Conservation (phyloP, 1,140 invertebrate genomes). For the Aplysia californica region DNA sequence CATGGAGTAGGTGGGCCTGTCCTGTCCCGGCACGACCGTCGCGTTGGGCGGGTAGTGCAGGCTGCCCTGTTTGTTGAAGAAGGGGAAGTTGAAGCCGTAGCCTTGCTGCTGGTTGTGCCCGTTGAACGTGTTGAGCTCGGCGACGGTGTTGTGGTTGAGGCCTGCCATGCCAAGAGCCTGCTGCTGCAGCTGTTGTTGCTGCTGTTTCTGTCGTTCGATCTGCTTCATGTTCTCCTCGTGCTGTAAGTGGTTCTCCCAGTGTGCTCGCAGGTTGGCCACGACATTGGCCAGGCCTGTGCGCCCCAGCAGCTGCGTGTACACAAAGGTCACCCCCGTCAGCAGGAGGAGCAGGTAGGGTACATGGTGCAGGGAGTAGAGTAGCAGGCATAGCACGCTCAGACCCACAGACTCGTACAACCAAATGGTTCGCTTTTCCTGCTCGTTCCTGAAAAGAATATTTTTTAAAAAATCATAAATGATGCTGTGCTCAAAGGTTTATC, state of each 20-base stretch:
- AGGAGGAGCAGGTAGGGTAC: conserved; percentile 51
- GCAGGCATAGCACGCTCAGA: conserved; percentile 40
- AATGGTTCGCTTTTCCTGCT: conserved; percentile 55
- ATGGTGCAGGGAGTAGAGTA: conserved; percentile 56
- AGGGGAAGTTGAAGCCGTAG: background rate
- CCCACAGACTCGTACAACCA: conserved; percentile 62
- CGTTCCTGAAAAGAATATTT: conserved; percentile 52
- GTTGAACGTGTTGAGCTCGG: background rate
- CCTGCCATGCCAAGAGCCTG: background rate
- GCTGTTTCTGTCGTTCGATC: conserved; percentile 38
- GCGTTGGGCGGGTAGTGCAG: conserved; percentile 36
- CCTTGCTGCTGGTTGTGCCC: background rate
- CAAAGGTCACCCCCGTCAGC: conserved; percentile 51
- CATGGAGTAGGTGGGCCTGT: conserved; percentile 22
- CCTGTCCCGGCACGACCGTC: conserved; percentile 30
- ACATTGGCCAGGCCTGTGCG: conserved; percentile 44
- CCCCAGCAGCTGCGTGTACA: conserved; percentile 55
- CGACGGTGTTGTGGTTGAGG: conserved; percentile 1
- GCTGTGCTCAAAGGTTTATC: background rate
- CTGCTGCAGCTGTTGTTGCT: conserved; percentile 30
- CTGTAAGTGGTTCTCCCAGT: conserved; percentile 65
- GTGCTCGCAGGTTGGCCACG: conserved; percentile 36
- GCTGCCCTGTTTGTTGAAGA: conserved; percentile 2
- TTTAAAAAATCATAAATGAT: no score
- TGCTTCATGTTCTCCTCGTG: conserved; percentile 61